Conservation (phyloP, 1,140 invertebrate genomes). For the Hesperophylax magnus region DNA sequence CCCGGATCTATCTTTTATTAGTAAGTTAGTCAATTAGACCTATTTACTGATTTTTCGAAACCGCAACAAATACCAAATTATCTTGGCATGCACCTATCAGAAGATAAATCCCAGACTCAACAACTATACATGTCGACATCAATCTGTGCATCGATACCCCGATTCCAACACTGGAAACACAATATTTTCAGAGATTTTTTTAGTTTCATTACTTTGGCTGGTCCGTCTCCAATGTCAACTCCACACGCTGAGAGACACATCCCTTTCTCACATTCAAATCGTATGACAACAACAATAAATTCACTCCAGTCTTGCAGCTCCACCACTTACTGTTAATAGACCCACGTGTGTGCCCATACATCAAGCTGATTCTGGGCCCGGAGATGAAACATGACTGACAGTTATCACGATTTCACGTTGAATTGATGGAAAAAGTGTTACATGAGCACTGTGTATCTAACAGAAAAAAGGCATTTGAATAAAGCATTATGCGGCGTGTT, state of each 20-base stretch:
- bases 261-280: conserved; percentile 41
- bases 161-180: not conserved
- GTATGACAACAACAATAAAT: conserved; percentile 33
- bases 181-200: conserved; percentile 12
- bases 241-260: conserved; percentile 5
- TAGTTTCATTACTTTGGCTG: not conserved
- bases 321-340: conserved; percentile 48
- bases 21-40: no score
- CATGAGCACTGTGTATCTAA: not conserved
- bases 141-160: not conserved
- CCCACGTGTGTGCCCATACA: conserved; percentile 49
- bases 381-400: conserved; percentile 34
- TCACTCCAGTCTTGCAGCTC: conserved; percentile 17
- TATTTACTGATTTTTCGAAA: no score
- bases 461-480: not conserved
- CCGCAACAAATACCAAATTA: no score
- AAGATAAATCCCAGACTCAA: no score
- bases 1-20: no score
- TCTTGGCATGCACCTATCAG: no score
- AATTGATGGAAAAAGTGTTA: conserved; percentile 17
- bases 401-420: conserved; percentile 19
- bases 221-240: conserved; percentile 14
- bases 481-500: not conserved
- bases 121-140: not conserved
- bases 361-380: conserved; percentile 31